A percentile compares a stretch with the other conserved stretches of the same genome.
These are phyloP conservation scores for Pterois miles DNA, from an alignment of 2,797 vertebrate genomes.

Conservation along the genomic window DNA sequence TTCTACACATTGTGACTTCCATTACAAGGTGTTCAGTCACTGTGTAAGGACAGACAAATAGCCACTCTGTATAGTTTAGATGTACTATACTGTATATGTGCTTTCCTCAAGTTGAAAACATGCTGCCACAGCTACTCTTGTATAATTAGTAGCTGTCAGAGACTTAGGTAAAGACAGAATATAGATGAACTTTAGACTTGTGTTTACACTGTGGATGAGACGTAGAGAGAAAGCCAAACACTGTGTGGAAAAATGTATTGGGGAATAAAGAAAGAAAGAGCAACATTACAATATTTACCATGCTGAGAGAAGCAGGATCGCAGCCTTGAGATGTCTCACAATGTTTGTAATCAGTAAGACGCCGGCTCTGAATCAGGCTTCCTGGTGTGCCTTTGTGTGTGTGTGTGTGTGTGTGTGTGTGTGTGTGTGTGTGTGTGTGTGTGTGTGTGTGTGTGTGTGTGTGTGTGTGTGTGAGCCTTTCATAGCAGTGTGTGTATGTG, in stretches of 20 bases:
- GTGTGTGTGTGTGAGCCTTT: conserved; percentile 27
- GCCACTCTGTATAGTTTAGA: not conserved
- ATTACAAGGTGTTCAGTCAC: conserved; percentile 24
- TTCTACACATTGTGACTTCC: conserved; percentile 18
- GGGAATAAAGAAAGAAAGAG: conserved; percentile 39
- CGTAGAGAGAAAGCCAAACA: conserved; percentile 19
- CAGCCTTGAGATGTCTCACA: conserved; percentile 49
- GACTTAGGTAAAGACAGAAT: conserved; percentile 27
- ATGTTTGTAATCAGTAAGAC: conserved; percentile 60
- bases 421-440: no score
- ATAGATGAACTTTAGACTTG: conserved; percentile 37
- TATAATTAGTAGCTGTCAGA: conserved; percentile 48
- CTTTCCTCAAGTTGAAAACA: conserved; percentile 14
- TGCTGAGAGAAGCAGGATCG: conserved; percentile 40
- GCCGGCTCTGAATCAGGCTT: conserved; percentile 24
- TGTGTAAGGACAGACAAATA: not conserved
- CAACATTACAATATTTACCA: conserved; percentile 44
- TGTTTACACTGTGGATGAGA: conserved; percentile 12
- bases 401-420: conserved; percentile 18
- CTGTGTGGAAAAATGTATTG: conserved; percentile 4
- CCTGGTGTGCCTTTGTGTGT: conserved; percentile 50
- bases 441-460: no score
- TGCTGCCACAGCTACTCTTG: conserved; percentile 1
- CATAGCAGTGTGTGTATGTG: no score
- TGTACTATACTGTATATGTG: not conserved